These are phyloP conservation scores for Aphis gossypii DNA, from an alignment of 1,140 invertebrate genomes.

Conservation along the genomic window DNA sequence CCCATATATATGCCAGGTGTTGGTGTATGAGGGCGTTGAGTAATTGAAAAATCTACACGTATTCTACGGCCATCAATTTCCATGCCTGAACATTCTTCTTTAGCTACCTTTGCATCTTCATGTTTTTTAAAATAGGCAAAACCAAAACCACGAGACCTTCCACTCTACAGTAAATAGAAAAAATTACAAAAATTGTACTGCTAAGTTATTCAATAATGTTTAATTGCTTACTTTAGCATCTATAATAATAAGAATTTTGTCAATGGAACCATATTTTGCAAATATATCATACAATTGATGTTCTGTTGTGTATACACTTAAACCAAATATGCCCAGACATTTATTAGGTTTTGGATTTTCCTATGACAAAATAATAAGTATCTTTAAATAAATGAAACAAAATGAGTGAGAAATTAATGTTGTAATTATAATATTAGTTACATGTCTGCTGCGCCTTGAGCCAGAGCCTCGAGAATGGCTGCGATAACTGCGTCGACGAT, in stretches of 20 bases:
- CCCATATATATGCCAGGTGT: slow-evolving; percentile 99
- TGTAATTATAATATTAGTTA: slow-evolving; percentile 53
- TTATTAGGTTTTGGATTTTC: slow-evolving; percentile 88
- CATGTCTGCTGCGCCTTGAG: slow-evolving; percentile 60
- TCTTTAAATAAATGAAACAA: not conserved
- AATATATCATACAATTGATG: slow-evolving; percentile 93
- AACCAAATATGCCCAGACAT: slow-evolving; percentile 93
- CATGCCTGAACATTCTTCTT: slow-evolving; percentile 91
- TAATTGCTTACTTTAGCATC: slow-evolving; percentile 83
- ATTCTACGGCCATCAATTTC: slow-evolving; percentile 94
- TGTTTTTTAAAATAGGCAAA: slow-evolving; percentile 94
- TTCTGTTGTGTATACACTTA: slow-evolving; percentile 92
- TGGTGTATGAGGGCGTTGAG: slow-evolving; percentile 95
- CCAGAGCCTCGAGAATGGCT: slow-evolving; percentile 64
- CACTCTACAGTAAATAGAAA: slow-evolving; percentile 71
- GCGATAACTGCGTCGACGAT: slow-evolving; percentile 63
- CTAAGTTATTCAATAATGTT: not conserved
- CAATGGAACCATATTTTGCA: slow-evolving; percentile 88
- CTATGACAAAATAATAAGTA: slow-evolving; percentile 52
- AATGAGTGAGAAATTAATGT: not conserved
- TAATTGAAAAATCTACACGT: slow-evolving; percentile 96
- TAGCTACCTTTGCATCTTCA: slow-evolving; percentile 91
- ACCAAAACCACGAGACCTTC: slow-evolving; percentile 90
- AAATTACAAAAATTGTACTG: not conserved
- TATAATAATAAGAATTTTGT: slow-evolving; percentile 93